Conservation (phyloP, 2,113 vertebrate genomes). For the Pelvicachromis taeniatus region DNA sequence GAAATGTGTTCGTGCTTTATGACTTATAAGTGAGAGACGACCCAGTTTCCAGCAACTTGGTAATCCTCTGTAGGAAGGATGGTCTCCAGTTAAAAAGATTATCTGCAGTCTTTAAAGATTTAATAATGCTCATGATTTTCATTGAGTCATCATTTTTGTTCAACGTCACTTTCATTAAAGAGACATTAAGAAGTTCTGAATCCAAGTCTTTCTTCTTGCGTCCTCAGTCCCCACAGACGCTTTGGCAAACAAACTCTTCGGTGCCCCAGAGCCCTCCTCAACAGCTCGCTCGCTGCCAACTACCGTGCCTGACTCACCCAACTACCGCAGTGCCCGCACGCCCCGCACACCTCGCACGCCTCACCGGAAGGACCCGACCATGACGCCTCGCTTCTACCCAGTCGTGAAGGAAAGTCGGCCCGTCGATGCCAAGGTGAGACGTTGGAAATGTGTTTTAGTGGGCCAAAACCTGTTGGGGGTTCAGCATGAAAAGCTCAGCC, state of each 20-base stretch:
- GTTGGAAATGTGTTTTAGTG: not conserved
- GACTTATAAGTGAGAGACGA: not conserved
- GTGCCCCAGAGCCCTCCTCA: conserved; percentile 87
- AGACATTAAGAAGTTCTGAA: not conserved
- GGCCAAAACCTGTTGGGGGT: not conserved
- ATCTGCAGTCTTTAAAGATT: not conserved
- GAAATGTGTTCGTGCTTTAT: not conserved
- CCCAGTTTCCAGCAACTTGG: not conserved
- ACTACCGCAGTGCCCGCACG: conserved; percentile 88
- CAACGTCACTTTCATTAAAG: not conserved
- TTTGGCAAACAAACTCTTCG: conserved; percentile 95
- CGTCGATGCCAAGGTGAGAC: conserved; percentile 88
- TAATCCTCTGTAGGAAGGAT: not conserved
- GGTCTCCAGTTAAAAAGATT: not conserved
- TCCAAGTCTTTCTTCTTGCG: not conserved
- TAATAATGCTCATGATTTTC: not conserved
- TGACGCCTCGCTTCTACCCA: conserved; percentile 95
- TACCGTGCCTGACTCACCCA: conserved; percentile 94
- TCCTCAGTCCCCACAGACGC: conserved; percentile 90
- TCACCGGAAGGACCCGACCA: conserved; percentile 87
- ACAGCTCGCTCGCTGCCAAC: conserved; percentile 93
- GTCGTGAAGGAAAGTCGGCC: conserved; percentile 96
- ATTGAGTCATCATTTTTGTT: not conserved
- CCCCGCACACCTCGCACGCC: conserved; percentile 95
- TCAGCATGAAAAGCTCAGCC: not conserved